Evolutionary conservation across 2,888 invertebrate species (phyloP).

Genomic region (Xylophagus ater): DNA sequence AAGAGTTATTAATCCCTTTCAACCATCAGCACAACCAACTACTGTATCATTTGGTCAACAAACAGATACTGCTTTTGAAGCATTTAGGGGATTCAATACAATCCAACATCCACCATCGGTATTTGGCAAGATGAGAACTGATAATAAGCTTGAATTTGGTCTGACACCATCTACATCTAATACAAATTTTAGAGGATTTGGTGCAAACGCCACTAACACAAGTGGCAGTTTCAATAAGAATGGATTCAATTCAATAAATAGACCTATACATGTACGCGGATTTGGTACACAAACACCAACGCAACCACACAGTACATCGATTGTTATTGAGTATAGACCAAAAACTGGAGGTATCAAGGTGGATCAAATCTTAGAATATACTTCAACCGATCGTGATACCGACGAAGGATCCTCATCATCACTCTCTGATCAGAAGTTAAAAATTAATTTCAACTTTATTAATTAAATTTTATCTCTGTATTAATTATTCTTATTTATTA

Average conservation of each 20-base stretch:
- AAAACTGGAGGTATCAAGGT: conserved; percentile 91
- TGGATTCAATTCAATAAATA: conserved; percentile 31
- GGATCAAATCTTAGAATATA: conserved; percentile 91
- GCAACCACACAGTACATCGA: conserved; percentile 23
- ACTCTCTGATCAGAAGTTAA: too few relatives aligned
- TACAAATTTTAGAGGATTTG: conserved; percentile 36
- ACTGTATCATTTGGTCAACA: conserved; percentile 40
- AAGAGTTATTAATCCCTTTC: conserved; percentile 42
- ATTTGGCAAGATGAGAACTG: conserved; percentile 36
- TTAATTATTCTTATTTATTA: too few relatives aligned
- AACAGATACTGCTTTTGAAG: conserved; percentile 35
- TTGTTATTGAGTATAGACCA: conserved; percentile 80
- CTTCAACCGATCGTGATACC: conserved; percentile 78
- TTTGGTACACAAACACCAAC: conserved; percentile 40
- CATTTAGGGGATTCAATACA: conserved; percentile 33
- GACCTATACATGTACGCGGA: conserved; percentile 41
- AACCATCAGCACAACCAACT: conserved; percentile 45
- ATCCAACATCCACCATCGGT: conserved; percentile 25
- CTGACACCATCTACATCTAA: conserved; percentile 26
- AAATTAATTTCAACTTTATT: too few relatives aligned
- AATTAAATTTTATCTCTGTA: too few relatives aligned
- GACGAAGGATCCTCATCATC: too few relatives aligned
- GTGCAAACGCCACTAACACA: conserved; percentile 35
- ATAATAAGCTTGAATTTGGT: conserved; percentile 33
- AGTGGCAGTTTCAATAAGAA: conserved; percentile 38